These are phyloP conservation scores for Gallinago stenura DNA, from an alignment of 2,797 vertebrate genomes.

Conservation along the genomic window DNA sequence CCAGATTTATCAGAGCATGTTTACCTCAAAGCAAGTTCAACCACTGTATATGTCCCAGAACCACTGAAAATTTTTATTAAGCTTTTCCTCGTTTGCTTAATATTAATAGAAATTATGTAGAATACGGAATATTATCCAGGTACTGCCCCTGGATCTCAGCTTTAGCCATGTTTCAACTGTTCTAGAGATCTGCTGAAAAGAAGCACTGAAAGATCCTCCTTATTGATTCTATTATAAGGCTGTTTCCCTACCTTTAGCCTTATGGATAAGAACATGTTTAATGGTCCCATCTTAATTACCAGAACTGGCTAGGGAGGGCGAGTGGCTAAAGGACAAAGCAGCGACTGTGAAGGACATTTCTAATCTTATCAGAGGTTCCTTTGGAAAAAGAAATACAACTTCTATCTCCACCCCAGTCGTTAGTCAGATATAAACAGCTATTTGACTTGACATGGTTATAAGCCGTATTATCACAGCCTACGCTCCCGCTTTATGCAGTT, in stretches of 20 bases:
- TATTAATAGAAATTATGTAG: background rate
- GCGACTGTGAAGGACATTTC: background rate
- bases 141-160: background rate
- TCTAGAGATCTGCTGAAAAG: background rate
- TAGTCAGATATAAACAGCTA: slow-evolving; percentile 37
- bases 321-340: slow-evolving; percentile 30
- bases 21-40: background rate
- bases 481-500: background rate
- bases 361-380: slow-evolving; percentile 21
- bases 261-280: background rate
- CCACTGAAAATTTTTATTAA: background rate
- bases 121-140: background rate
- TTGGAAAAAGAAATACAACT: background rate
- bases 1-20: background rate
- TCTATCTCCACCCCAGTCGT: background rate
- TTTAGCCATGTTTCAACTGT: background rate
- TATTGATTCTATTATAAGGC: background rate
- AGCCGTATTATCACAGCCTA: background rate
- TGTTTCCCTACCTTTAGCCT: background rate
- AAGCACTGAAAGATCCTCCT: background rate
- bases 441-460: background rate
- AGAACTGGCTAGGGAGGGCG: background rate
- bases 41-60: background rate
- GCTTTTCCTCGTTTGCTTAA: background rate
- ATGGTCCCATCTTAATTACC: slow-evolving; percentile 24